A percentile compares a stretch with the other conserved stretches of the same genome.
Evolutionary conservation across 2,113 vertebrate species (phyloP).

Genomic region (Bubo blakistoni): DNA sequence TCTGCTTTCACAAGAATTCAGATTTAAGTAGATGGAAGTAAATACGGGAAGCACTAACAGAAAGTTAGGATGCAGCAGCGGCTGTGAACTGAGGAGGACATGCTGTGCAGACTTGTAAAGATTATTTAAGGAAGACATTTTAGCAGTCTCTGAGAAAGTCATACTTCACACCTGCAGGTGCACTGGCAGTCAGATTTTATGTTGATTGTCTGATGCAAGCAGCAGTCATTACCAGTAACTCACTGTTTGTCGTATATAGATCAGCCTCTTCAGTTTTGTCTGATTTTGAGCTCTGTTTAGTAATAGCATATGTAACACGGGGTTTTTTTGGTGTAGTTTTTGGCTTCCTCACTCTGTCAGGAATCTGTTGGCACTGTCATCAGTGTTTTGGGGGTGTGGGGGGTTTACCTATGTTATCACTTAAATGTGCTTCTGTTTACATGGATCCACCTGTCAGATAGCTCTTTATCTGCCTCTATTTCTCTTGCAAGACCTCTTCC

Average conservation of each 20-base stretch:
- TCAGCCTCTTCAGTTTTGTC: not conserved
- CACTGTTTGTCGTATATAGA: not conserved
- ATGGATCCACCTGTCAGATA: not conserved
- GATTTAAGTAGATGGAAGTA: not conserved
- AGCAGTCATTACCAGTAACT: not conserved
- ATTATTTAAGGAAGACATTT: slow-evolving; percentile 5
- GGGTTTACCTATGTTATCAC: not conserved
- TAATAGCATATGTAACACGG: not conserved
- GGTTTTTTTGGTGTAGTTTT: not conserved
- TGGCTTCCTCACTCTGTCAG: not conserved
- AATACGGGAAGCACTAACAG: not conserved
- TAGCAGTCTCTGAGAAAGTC: not conserved
- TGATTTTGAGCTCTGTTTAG: not conserved
- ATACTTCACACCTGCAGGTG: not conserved
- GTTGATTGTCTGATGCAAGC: not conserved
- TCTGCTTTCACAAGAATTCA: not conserved
- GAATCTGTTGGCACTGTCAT: rapidly evolving
- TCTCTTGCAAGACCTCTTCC: not conserved
- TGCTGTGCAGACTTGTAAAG: not conserved
- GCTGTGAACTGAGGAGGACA: not conserved
- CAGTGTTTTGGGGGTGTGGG: rapidly evolving
- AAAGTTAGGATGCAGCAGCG: not conserved
- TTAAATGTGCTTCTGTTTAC: not conserved
- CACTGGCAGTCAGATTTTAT: not conserved
- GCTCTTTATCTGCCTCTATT: not conserved